A percentile compares a stretch with the other conserved stretches of the same genome.
Evolutionary conservation across 2,113 vertebrate genomes (phyloP).

Genomic region (Aegithalos caudatus): DNA sequence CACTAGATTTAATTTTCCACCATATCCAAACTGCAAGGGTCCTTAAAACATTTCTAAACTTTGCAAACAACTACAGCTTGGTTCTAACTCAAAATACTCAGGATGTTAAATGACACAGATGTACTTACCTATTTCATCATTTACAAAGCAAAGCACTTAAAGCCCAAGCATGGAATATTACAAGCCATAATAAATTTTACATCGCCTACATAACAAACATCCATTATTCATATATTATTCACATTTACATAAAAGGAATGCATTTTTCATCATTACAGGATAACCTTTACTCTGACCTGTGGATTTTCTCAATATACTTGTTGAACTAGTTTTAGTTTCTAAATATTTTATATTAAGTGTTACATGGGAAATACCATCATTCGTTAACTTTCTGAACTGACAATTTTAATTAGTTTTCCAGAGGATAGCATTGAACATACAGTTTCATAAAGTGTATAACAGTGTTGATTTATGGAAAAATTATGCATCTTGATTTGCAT

Average conservation of each 20-base stretch:
- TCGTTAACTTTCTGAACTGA: background rate
- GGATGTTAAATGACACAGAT: conserved; percentile 10
- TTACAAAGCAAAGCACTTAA: conserved; percentile 52
- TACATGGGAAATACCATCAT: conserved; percentile 1
- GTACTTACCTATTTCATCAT: conserved; percentile 40
- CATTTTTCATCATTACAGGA: conserved; percentile 34
- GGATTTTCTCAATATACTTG: conserved; percentile 22
- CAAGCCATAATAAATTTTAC: conserved; percentile 49
- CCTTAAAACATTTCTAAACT: background rate
- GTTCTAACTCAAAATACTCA: background rate
- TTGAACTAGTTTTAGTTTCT: background rate
- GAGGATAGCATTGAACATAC: background rate
- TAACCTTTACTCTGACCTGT: conserved; percentile 39
- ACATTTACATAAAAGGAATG: conserved; percentile 40
- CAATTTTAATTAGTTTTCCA: conserved; percentile 46
- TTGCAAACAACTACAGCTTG: background rate
- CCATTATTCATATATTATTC: conserved; percentile 55
- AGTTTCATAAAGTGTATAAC: background rate
- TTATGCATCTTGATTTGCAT: conserved; percentile 43
- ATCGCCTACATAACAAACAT: conserved; percentile 18
- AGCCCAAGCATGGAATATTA: conserved; percentile 26
- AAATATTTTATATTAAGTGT: conserved; percentile 25
- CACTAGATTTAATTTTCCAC: background rate
- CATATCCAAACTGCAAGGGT: background rate
- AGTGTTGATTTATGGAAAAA: conserved; percentile 52